Evolutionary conservation across 2,888 invertebrate species (phyloP), one percentile per base, ranked within the genome.

Genomic region (Agriopis marginaria): DNA sequence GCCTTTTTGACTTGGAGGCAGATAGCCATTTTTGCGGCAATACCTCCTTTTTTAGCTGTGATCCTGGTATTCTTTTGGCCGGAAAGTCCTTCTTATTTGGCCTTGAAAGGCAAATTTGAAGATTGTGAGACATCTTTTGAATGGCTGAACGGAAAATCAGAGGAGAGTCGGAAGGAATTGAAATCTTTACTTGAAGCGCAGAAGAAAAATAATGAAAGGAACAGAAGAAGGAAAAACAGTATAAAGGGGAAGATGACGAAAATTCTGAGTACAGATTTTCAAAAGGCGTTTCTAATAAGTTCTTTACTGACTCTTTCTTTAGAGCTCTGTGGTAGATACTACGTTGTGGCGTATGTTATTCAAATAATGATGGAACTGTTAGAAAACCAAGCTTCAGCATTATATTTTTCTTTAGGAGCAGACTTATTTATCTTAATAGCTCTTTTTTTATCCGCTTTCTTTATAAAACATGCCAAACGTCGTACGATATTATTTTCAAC

Each of bases 51-150:
- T 1, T 0, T 77, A 0, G 64, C 81, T 0, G 60, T 81, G 1
- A 32, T 83, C 0, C 7, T 84, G n/a, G 79, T 83, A 0, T 63
- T 78, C 0, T 77, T 81, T 11, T 88, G 86, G 83, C 81, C 82
- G 0, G 88, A 88, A 63, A 88, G 87, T 45, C 88, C 87, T 2
- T 77, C 82, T 0, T 83, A 73, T 66, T 75, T 83, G 11, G 88
- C 86, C 0, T 71, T 84, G 69, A 85, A 79, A 68, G 87, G 86
- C 3, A 78, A 76, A 44, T 85, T 79, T 67, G 75, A 75, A 4
- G 85, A 87, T n/a, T 86, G 85, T 60, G 72, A 80, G 39, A 72
- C 76, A 58, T 77, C 85, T 0, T 84, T 81, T 61, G 54, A 66
- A 7, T 88, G 83, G 81, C 68, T 87, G 0, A 62, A 82, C 44